phyloP scores from a whole-genome alignment of 2,888 invertebrate species.

The Himalopsyche kuldschensis region DNA sequence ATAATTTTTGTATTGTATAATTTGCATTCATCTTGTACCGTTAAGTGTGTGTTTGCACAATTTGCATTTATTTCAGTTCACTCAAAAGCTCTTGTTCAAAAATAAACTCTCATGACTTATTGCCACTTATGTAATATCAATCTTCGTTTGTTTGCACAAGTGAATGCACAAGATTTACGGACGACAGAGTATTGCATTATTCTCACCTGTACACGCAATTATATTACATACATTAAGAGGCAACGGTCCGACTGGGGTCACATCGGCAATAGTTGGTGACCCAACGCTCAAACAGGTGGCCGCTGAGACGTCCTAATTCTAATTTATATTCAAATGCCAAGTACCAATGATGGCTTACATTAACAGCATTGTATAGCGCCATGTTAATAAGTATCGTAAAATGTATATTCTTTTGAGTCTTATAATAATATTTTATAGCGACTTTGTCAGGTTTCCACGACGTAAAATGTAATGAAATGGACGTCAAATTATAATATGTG shows the following conservation, averaged over 20 bases:
- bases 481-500: too few relatives aligned
- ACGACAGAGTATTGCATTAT: neutral
- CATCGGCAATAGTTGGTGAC: neutral
- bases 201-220: neutral
- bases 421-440: too few relatives aligned
- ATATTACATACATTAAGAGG: neutral
- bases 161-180: neutral
- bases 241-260: neutral
- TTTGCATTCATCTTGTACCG: neutral
- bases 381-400: too few relatives aligned
- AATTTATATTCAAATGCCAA: neutral
- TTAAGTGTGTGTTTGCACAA: neutral
- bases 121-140: neutral
- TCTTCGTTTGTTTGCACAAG: neutral
- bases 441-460: too few relatives aligned
- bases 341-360: too few relatives aligned
- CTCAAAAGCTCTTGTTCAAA: neutral
- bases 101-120: neutral
- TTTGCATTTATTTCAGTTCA: neutral
- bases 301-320: neutral
- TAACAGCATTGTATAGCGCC: too few relatives aligned
- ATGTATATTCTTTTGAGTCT: too few relatives aligned
- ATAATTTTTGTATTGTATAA: too few relatives aligned
- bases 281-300: neutral
- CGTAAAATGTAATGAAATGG: too few relatives aligned